Evolutionary conservation across 2,797 vertebrate genomes (phyloP).

Genomic region (Holocentrus rufus): DNA sequence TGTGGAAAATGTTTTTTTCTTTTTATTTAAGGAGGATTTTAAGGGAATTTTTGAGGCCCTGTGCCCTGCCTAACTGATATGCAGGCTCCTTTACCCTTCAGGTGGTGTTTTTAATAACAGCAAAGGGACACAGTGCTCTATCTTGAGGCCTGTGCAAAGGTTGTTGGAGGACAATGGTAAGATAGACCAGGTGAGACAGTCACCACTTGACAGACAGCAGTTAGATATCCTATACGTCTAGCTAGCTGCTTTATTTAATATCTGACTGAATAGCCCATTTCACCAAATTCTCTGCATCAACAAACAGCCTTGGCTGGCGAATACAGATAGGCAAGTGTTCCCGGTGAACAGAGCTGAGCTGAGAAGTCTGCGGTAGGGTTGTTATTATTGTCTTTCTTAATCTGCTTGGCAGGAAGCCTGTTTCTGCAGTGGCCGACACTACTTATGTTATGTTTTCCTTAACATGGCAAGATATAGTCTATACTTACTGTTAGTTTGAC

Average conservation of each 20-base stretch:
- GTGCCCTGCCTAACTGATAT: not conserved
- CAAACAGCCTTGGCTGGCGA: slow-evolving; percentile 39
- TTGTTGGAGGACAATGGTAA: not conserved
- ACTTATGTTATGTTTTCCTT: slow-evolving; percentile 13
- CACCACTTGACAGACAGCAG: slow-evolving; percentile 37
- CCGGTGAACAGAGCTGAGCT: slow-evolving; percentile 37
- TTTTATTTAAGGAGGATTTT: too few relatives aligned
- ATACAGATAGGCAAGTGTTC: slow-evolving; percentile 43
- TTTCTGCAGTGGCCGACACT: slow-evolving; percentile 22
- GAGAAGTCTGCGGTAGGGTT: slow-evolving; percentile 53
- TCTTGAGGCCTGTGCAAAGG: not conserved
- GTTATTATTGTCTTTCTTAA: slow-evolving; percentile 61
- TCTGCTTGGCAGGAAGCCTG: slow-evolving; percentile 40
- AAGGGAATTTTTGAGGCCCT: not conserved
- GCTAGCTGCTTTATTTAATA: slow-evolving; percentile 42
- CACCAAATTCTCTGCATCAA: slow-evolving; percentile 40
- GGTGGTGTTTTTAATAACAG: slow-evolving; percentile 10
- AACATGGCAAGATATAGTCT: not conserved
- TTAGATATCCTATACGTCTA: not conserved
- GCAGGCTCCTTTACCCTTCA: not conserved
- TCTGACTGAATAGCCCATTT: slow-evolving; percentile 18
- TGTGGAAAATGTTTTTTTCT: too few relatives aligned
- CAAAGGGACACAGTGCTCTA: not conserved
- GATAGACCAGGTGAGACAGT: not conserved
- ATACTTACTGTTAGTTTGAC: not conserved